Evolutionary conservation across 2,113 vertebrate genomes (phyloP).

Genomic region (Microcebus tavaratra): DNA sequence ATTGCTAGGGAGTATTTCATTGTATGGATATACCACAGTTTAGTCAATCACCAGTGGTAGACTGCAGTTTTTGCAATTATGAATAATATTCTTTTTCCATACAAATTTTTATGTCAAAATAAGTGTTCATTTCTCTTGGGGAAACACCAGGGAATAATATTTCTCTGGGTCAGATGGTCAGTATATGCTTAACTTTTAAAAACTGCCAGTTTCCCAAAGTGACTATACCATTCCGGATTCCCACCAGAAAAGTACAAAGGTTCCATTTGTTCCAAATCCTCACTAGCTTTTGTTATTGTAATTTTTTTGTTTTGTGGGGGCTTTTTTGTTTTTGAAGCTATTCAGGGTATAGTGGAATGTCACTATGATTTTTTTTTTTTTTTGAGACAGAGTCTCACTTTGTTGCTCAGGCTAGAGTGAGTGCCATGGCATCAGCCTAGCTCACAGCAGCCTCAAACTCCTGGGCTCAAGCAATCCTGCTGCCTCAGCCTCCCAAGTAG

Average conservation of each 20-base stretch:
- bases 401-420: no score
- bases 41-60: background rate
- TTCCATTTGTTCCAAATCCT: background rate
- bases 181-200: background rate
- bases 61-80: background rate
- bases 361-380: background rate
- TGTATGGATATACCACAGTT: background rate
- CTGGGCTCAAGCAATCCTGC: no score
- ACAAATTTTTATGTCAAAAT: background rate
- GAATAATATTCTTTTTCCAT: background rate
- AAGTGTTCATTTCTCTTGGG: background rate
- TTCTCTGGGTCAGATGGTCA: background rate
- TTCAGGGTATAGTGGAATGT: background rate
- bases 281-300: background rate
- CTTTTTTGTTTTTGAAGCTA: background rate
- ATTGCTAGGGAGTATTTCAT: background rate
- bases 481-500: no score
- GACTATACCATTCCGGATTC: background rate
- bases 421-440: no score
- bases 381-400: no score
- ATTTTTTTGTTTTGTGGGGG: background rate
- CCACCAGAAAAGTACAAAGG: background rate
- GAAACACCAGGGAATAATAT: background rate
- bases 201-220: background rate
- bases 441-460: no score